phyloP scores from a whole-genome alignment of 2,888 invertebrate species.

The Troides oblongomaculatus region DNA sequence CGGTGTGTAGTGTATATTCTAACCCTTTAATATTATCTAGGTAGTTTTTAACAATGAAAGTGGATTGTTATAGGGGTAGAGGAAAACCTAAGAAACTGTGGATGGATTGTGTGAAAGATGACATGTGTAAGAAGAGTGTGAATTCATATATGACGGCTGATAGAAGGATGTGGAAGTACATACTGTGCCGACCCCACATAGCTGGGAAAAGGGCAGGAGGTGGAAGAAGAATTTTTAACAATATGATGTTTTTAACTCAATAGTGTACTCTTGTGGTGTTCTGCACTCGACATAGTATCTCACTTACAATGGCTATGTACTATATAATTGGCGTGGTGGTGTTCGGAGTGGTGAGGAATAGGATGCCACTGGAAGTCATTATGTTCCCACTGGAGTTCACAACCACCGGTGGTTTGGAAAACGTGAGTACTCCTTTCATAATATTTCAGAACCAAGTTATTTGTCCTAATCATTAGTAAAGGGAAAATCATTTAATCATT shows the following conservation, averaged over 20 bases:
- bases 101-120: too few relatives aligned
- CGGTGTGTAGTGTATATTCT: too few relatives aligned
- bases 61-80: too few relatives aligned
- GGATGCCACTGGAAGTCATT: slow-evolving; percentile 73
- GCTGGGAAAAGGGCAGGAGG: too few relatives aligned
- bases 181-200: too few relatives aligned
- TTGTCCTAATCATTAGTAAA: not conserved
- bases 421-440: slow-evolving; percentile 53
- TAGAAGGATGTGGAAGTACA: too few relatives aligned
- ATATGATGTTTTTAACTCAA: slow-evolving; percentile 25
- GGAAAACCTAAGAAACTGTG: too few relatives aligned
- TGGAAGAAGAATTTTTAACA: not conserved
- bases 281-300: slow-evolving; percentile 58
- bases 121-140: too few relatives aligned
- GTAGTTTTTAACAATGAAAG: not conserved
- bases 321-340: slow-evolving; percentile 80
- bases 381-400: slow-evolving; percentile 86
- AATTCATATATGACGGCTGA: too few relatives aligned
- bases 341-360: slow-evolving; percentile 80
- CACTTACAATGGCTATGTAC: slow-evolving; percentile 68
- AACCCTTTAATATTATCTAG: too few relatives aligned
- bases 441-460: not conserved
- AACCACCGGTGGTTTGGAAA: slow-evolving; percentile 83
- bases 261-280: slow-evolving; percentile 59
- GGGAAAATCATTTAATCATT: too few relatives aligned